These are phyloP conservation scores for Aix galericulata DNA, from an alignment of 2,113 vertebrate genomes.

Conservation along the genomic window DNA sequence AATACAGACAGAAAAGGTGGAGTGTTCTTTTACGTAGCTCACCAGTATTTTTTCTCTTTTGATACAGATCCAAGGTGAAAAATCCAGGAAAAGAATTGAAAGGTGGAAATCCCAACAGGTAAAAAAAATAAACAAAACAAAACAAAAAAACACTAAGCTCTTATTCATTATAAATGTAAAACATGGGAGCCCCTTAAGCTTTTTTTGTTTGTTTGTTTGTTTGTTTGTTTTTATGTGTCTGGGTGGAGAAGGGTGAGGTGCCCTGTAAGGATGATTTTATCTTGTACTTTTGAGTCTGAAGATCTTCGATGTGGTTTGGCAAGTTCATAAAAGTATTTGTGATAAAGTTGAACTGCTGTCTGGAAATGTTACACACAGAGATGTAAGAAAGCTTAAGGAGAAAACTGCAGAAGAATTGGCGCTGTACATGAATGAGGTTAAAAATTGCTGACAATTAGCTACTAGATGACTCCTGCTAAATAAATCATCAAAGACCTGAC, in stretches of 20 bases:
- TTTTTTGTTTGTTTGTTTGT: no score
- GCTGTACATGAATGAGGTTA: slow-evolving; percentile 21
- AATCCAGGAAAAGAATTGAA: neutral
- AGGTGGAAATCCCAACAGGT: slow-evolving; percentile 5
- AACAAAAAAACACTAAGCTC: neutral
- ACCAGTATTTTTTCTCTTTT: slow-evolving; percentile 2
- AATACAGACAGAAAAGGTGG: neutral
- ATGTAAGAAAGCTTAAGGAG: slow-evolving; percentile 22
- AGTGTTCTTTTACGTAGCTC: neutral
- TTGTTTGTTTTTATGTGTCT: neutral
- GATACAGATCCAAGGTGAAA: neutral
- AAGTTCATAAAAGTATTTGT: slow-evolving; percentile 50
- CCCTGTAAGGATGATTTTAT: slow-evolving; percentile 55
- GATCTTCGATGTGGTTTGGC: slow-evolving; percentile 58
- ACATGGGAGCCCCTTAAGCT: slow-evolving; percentile 38
- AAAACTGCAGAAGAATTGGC: slow-evolving; percentile 30
- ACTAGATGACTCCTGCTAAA: slow-evolving; percentile 51
- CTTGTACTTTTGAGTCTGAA: slow-evolving; percentile 46
- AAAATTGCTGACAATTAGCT: slow-evolving; percentile 57
- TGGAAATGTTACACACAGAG: slow-evolving; percentile 10
- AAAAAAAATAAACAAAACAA: neutral
- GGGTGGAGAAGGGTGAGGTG: slow-evolving; percentile 47
- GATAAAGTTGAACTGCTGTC: slow-evolving; percentile 30
- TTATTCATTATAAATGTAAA: slow-evolving; percentile 38
- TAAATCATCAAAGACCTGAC: slow-evolving; percentile 59